A percentile compares a stretch with the other conserved stretches of the same genome.
Evolutionary conservation across 35 echinoderm and acorn worm genomes (phyloP).

Genomic region (Ophioderma brevispina): DNA sequence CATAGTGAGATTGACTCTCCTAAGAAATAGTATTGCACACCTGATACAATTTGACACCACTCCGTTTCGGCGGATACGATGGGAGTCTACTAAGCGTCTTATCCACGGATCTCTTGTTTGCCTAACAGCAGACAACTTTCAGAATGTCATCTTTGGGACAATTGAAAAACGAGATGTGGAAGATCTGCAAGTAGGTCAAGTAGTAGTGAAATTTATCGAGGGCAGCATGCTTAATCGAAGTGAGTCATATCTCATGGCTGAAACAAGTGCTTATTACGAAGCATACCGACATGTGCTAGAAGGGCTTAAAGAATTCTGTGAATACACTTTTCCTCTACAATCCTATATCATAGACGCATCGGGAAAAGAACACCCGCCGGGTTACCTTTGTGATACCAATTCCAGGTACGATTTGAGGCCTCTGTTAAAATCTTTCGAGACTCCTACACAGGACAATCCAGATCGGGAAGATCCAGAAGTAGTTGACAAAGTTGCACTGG

Average conservation of each 20-base stretch:
- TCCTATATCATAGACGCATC: not conserved
- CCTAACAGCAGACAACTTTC: constrained; percentile 72
- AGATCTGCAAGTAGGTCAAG: constrained; percentile 24
- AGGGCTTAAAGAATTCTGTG: not conserved
- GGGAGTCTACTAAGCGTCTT: constrained; percentile 56
- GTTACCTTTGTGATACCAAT: not conserved
- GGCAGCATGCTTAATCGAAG: not conserved
- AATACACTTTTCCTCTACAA: not conserved
- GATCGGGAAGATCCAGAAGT: too few relatives aligned
- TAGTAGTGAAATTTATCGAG: constrained; percentile 23
- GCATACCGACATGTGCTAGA: not conserved
- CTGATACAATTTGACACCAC: constrained; percentile 45
- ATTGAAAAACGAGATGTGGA: constrained; percentile 54
- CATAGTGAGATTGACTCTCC: not conserved
- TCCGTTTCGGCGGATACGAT: constrained; percentile 38
- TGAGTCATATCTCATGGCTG: not conserved
- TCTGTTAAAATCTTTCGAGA: not conserved
- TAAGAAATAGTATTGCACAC: constrained; percentile 15
- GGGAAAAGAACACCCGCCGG: not conserved
- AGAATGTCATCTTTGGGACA: constrained; percentile 61
- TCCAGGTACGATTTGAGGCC: not conserved
- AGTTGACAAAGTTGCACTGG: too few relatives aligned
- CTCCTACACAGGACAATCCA: too few relatives aligned
- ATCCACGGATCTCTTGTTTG: constrained; percentile 82
- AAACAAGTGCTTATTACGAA: constrained; percentile 20